These are phyloP conservation scores for Caenorhabditis japonica DNA, from an alignment of 2,888 invertebrate genomes.

Conservation along the genomic window DNA sequence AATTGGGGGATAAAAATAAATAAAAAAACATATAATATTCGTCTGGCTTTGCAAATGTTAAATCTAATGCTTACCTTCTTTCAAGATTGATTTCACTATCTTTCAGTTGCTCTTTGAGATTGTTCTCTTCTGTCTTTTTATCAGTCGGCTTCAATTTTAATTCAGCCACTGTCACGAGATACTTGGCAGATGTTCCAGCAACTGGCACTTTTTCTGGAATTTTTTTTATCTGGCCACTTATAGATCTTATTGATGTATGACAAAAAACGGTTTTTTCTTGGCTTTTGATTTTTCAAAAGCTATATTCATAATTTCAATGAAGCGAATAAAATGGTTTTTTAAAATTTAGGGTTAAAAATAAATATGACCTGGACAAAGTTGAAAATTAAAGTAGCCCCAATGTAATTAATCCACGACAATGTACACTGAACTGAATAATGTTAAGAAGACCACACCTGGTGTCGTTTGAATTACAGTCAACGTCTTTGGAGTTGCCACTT, in stretches of 20 bases:
- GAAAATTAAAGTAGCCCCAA: too few relatives aligned
- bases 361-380: too few relatives aligned
- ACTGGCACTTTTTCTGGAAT: slow-evolving; percentile 53
- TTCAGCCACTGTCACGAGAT: slow-evolving; percentile 63
- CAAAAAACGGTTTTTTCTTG: too few relatives aligned
- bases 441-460: slow-evolving; percentile 49
- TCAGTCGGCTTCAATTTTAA: slow-evolving; percentile 49
- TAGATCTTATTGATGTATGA: too few relatives aligned
- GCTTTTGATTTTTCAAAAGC: too few relatives aligned
- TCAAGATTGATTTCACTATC: slow-evolving; percentile 35
- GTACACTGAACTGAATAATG: too few relatives aligned
- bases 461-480: slow-evolving; percentile 47
- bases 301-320: too few relatives aligned
- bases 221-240: too few relatives aligned
- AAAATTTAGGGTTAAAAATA: too few relatives aligned
- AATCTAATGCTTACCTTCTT: slow-evolving; percentile 33
- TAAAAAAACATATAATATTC: too few relatives aligned
- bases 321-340: too few relatives aligned
- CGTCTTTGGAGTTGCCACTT: slow-evolving; percentile 39
- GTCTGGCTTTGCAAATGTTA: neutral
- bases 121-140: slow-evolving; percentile 31
- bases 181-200: slow-evolving; percentile 54
- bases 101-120: slow-evolving; percentile 44
- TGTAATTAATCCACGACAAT: too few relatives aligned
- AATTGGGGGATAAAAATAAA: slow-evolving; percentile 10